phyloP scores from a whole-genome alignment of 2,113 vertebrate genomes.

The Nesogale talazaci region DNA sequence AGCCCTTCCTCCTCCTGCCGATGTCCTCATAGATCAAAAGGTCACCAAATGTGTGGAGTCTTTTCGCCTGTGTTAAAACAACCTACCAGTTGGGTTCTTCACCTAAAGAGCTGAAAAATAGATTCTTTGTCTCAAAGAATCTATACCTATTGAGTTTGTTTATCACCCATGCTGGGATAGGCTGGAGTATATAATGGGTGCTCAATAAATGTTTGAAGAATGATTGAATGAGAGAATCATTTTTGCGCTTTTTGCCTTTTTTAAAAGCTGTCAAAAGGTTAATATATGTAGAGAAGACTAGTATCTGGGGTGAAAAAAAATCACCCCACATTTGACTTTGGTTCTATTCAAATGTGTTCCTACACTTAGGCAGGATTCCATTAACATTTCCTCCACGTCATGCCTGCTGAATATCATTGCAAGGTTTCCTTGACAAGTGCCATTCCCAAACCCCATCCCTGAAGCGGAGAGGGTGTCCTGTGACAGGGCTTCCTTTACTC shows the following conservation, averaged over 20 bases:
- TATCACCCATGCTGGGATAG: background rate
- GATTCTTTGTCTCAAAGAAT: conserved; percentile 61
- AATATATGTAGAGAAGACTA: conserved; percentile 75
- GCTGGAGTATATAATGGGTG: conserved; percentile 32
- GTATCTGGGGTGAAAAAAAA: conserved; percentile 67
- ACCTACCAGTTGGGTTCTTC: conserved; percentile 31
- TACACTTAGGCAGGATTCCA: conserved; percentile 72
- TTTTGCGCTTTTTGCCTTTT: conserved; percentile 44
- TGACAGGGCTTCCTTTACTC: conserved; percentile 36
- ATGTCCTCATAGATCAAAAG: background rate
- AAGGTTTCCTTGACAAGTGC: conserved; percentile 66
- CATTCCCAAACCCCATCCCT: conserved; percentile 61
- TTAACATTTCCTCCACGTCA: conserved; percentile 72
- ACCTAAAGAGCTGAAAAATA: conserved; percentile 53
- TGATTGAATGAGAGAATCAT: conserved; percentile 70
- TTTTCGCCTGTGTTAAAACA: conserved; percentile 59
- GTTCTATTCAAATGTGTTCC: conserved; percentile 79
- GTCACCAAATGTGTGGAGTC: conserved; percentile 6
- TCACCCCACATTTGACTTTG: conserved; percentile 74
- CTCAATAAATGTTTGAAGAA: conserved; percentile 63
- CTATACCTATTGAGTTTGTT: conserved; percentile 47
- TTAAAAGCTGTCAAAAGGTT: conserved; percentile 68
- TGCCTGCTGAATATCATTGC: conserved; percentile 65
- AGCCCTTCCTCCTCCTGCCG: background rate
- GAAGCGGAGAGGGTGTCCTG: conserved; percentile 18